Percentiles rank a stretch among this genome's conserved stretches.
Conservation (phyloP, 2,113 vertebrate species). For the Grus americana region DNA sequence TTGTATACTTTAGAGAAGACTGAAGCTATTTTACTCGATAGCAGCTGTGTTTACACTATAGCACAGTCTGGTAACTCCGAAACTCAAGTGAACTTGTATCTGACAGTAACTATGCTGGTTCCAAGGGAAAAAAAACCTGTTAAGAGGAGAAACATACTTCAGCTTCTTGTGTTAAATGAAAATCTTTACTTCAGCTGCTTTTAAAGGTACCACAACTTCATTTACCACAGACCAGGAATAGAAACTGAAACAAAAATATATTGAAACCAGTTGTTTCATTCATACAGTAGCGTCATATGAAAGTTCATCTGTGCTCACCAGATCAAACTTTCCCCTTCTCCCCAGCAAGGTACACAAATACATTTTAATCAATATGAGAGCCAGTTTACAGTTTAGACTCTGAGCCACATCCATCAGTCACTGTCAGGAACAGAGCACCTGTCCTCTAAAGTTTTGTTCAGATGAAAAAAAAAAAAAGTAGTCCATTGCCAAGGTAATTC, state of each 20-base stretch:
- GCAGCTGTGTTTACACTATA: constrained; percentile 62
- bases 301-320: background rate
- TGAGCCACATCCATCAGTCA: background rate
- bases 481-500: background rate
- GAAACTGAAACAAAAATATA: background rate
- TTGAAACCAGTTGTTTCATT: background rate
- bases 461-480: background rate
- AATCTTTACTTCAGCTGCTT: constrained; percentile 14
- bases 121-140: background rate
- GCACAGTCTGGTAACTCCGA: constrained; percentile 56
- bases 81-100: constrained; percentile 44
- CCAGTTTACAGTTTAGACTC: background rate
- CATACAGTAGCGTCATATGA: background rate
- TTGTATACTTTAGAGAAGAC: constrained; percentile 34
- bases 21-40: constrained; percentile 27
- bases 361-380: background rate
- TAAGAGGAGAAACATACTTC: background rate
- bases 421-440: background rate
- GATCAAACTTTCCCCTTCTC: background rate
- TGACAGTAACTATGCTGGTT: background rate
- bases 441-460: background rate
- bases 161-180: background rate
- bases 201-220: constrained; percentile 1
- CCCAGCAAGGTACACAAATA: background rate
- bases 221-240: background rate